Evolutionary conservation across 2,113 vertebrate genomes (phyloP), one percentile per base, ranked within the genome.

Genomic region (Glaucomys volans): DNA sequence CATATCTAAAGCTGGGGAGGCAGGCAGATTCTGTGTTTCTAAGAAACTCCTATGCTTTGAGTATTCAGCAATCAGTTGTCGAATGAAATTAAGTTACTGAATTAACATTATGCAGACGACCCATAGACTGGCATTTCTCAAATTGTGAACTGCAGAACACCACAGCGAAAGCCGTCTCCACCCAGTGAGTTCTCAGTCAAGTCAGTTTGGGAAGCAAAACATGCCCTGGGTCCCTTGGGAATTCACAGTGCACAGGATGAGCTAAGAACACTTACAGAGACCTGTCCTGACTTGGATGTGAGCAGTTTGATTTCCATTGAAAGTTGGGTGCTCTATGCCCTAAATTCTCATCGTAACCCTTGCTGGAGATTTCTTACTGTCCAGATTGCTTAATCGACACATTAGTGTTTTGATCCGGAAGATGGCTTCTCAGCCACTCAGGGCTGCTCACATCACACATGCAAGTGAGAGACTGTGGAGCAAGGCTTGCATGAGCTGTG

Each of bases 281-380:
- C 87, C 64, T 91, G 72, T 22, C 79, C 79, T 62, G 88, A 52
- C 91, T 87, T 18, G 69, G 35, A 77, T 9, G 30, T 47, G 71
- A 96, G 81, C 37, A 30, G 30, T 89, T 74, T 79, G n/a, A 12
- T 57, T 50, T 86, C 75, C 11, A 64, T n/a, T 28, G 44, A 50
- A 92, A 88, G 59, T 81, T 40, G 66, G 84, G 28, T 11, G 14
- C 85, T 94, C 85, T 64, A 0, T 94, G 97, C n/a, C 87, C 76
- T 69, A 26, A 50, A 81, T 92, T 90, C 82, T 90, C 90, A 81
- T 66, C 47, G 50, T 54, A 86, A 93, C 37, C 2, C 35, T 97
- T 86, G 32, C 79, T 86, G 52, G 91, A 89, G 92, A 69, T 81
- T 72, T 74, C 57, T 35, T 44, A n/a, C 22, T n/a, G 44, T 72